A percentile compares a stretch with the other conserved stretches of the same genome.
These are phyloP conservation scores for Prionace glauca DNA, from an alignment of 2,797 vertebrate genomes.

Conservation along the genomic window DNA sequence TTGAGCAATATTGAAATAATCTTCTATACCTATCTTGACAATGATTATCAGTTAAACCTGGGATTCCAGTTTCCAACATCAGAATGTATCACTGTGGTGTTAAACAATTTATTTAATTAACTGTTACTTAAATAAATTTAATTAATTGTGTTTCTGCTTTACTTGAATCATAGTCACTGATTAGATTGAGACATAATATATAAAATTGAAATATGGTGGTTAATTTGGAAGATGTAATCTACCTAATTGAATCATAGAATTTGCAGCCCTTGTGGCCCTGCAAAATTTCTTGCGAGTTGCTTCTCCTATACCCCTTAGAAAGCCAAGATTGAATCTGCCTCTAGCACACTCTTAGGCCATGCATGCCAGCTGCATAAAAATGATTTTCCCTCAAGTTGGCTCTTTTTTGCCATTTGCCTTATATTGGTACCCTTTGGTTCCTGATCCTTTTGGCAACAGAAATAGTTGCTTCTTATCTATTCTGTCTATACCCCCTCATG, in stretches of 20 bases:
- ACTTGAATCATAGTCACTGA: not conserved
- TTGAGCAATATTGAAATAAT: not conserved
- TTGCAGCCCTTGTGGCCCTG: not conserved
- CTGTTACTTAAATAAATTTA: not conserved
- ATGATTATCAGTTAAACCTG: not conserved
- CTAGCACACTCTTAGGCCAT: not conserved
- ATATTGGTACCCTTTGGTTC: not conserved
- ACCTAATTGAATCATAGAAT: not conserved
- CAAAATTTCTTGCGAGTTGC: not conserved
- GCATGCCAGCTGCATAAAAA: not conserved
- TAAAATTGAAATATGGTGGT: not conserved
- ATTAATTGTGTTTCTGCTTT: not conserved
- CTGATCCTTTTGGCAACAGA: not conserved
- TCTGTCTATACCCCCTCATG: not conserved
- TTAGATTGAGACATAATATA: not conserved
- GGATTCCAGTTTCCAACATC: not conserved
- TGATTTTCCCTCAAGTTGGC: not conserved
- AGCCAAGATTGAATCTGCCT: too few species aligned
- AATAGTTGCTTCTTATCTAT: not conserved
- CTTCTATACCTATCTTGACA: not conserved
- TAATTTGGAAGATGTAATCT: constrained; percentile 17
- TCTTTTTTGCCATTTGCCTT: not conserved
- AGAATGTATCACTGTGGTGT: not conserved
- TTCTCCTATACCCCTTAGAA: not conserved
- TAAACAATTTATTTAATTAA: not conserved